Evolutionary conservation across 2,888 invertebrate species (phyloP), one percentile per base, ranked within the genome.

Genomic region (Eurytoma californica): DNA sequence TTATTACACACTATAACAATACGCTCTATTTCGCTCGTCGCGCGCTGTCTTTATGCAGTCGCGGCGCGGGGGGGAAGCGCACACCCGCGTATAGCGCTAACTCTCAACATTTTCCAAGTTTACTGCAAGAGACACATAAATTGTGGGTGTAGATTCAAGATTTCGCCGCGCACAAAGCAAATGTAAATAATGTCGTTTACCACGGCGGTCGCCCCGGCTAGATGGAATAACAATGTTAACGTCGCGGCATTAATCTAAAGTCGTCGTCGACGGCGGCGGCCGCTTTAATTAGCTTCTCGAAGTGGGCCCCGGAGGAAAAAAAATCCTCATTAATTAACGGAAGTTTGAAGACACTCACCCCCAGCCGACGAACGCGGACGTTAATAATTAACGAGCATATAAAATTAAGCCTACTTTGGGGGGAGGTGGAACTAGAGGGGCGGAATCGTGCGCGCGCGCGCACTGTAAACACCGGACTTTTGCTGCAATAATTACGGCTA

Each of bases 101-200:
- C 65, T 65, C 30, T 5, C 65, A 65, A n/a, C 65, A 58, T 65
- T 57, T 18, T 28, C 55, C 53, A 58, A 70, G 58, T 70, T 70
- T 70, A 70, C 58, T 58, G 18, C 18, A 13, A 60, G 47, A 16
- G 14, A 20, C 58, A 13, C 70, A 58, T 70, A 60, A 58, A 70
- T 58, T 47, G 39, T 39, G 5, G 58, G 14, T 20, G 47, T 53
- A 58, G 18, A 20, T 47, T 39, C 39, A 28, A 60, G 47, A 70
- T 58, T 39, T 60, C 60, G 70, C 47, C 58, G 30, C 18, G 49
- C 28, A 24, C 28, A 18, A 16, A 70, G 47, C 47, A 70, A 70
- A 58, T 57, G 30, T 70, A 70, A 70, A 70, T 70, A 70, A 69
- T 39, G 69, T 55, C 69, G 39, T 39, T 39, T 39, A 39, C 69